A percentile compares a stretch with the other conserved stretches of the same genome.
These are phyloP conservation scores for Catharus minimus DNA, from an alignment of 2,113 vertebrate species.

Conservation along the genomic window DNA sequence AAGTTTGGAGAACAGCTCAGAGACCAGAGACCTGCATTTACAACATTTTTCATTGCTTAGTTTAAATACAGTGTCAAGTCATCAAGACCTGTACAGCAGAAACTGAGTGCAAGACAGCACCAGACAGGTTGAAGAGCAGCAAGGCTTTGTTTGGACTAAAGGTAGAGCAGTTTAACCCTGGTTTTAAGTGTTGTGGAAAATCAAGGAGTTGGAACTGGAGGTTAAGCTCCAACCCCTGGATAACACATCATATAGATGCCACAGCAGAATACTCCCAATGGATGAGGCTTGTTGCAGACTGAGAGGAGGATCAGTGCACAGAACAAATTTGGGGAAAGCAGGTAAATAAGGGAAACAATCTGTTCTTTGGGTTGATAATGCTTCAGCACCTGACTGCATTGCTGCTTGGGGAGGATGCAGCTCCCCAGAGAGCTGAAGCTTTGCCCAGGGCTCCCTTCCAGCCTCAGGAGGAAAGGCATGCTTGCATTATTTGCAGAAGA, in stretches of 20 bases:
- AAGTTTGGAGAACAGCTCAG: background rate
- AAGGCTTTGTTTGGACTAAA: background rate
- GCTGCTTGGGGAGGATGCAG: background rate
- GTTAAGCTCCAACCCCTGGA: background rate
- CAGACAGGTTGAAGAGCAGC: background rate
- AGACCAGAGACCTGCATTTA: background rate
- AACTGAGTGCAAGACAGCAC: background rate
- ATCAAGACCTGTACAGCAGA: background rate
- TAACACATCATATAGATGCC: background rate
- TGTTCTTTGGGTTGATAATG: background rate
- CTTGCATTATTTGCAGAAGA: rapidly evolving
- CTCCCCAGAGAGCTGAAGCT: background rate
- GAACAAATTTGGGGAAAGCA: background rate
- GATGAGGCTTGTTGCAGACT: background rate
- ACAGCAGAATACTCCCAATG: background rate
- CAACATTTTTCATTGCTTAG: rapidly evolving
- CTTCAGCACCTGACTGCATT: background rate
- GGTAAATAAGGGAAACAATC: background rate
- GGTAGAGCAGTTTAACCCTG: background rate
- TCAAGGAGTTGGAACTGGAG: background rate
- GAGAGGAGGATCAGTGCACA: background rate
- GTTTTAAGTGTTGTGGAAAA: background rate
- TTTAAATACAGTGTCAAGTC: background rate
- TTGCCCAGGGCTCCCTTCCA: background rate
- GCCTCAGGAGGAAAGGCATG: background rate